phyloP scores from a whole-genome alignment of 2,888 invertebrate species.

The Ennomos erosarius region DNA sequence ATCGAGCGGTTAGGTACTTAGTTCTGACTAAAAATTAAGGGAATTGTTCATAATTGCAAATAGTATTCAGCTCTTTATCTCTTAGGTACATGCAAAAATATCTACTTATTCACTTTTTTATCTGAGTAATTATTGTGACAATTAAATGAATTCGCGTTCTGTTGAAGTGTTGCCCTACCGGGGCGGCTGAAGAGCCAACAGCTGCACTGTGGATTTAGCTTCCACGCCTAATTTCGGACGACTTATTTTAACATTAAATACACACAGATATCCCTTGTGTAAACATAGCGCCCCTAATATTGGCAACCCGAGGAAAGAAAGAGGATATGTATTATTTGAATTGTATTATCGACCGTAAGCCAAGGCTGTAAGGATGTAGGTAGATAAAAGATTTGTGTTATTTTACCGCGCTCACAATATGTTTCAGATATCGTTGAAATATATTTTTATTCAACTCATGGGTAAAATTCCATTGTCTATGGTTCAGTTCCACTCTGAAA shows the following conservation, averaged over 20 bases:
- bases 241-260: conserved; percentile 84
- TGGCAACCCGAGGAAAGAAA: conserved; percentile 60
- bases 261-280: conserved; percentile 81
- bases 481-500: too few species aligned
- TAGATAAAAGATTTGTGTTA: conserved; percentile 54
- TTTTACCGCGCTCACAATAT: conserved; percentile 48
- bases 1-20: too few species aligned
- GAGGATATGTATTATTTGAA: conserved; percentile 49
- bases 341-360: conserved; percentile 27
- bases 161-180: conserved; percentile 29
- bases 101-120: too few species aligned
- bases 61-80: too few species aligned
- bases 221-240: conserved; percentile 82
- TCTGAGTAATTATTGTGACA: conserved; percentile 1
- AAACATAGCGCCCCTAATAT: conserved; percentile 81
- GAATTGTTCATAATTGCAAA: too few species aligned
- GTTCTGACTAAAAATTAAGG: too few species aligned
- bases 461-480: too few species aligned
- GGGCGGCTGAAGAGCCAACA: conserved; percentile 60
- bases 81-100: too few species aligned
- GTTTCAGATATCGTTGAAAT: conserved; percentile 19
- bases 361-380: conserved; percentile 6
- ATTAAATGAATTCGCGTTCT: conserved; percentile 30
- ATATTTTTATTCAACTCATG: conserved; percentile 37
- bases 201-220: conserved; percentile 81